A percentile compares a stretch with the other conserved stretches of the same genome.
Evolutionary conservation across 2,888 invertebrate genomes (phyloP).

Genomic region (Lepidochrysops patricia): DNA sequence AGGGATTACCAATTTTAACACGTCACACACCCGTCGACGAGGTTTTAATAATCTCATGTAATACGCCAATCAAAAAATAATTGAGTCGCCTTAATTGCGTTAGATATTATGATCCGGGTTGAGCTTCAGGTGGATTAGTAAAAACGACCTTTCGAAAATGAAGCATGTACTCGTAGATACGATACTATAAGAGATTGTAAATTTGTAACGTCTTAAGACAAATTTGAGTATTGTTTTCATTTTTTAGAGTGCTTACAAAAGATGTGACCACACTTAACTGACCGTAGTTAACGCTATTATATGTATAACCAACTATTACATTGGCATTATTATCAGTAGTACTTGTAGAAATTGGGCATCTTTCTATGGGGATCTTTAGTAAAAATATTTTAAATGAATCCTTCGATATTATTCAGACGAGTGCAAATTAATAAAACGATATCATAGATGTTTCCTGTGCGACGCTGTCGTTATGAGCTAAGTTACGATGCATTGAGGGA

Average conservation of each 20-base stretch:
- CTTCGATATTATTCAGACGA: not conserved
- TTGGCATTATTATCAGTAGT: too few species aligned
- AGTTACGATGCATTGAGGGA: constrained; percentile 2
- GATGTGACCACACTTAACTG: too few species aligned
- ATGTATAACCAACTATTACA: too few species aligned
- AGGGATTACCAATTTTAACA: constrained; percentile 57
- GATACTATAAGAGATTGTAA: too few species aligned
- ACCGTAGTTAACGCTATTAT: too few species aligned
- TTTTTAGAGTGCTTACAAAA: too few species aligned
- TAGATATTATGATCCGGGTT: not conserved
- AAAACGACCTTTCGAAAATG: not conserved
- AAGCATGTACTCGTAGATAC: too few species aligned
- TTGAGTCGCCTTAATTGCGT: constrained; percentile 1
- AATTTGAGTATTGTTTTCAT: too few species aligned
- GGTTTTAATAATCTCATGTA: constrained; percentile 29
- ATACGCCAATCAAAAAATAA: constrained; percentile 16
- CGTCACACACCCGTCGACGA: constrained; percentile 29
- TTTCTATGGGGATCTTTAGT: too few species aligned
- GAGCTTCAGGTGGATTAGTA: not conserved
- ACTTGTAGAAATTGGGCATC: too few species aligned
- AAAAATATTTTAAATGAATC: too few species aligned
- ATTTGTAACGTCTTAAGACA: too few species aligned
- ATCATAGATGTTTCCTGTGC: constrained; percentile 5
- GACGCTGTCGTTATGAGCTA: not conserved
- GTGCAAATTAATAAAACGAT: constrained; percentile 7